phyloP scores from a whole-genome alignment of 53 echinoderm and acorn worm species.

The Apostichopus leukothele region DNA sequence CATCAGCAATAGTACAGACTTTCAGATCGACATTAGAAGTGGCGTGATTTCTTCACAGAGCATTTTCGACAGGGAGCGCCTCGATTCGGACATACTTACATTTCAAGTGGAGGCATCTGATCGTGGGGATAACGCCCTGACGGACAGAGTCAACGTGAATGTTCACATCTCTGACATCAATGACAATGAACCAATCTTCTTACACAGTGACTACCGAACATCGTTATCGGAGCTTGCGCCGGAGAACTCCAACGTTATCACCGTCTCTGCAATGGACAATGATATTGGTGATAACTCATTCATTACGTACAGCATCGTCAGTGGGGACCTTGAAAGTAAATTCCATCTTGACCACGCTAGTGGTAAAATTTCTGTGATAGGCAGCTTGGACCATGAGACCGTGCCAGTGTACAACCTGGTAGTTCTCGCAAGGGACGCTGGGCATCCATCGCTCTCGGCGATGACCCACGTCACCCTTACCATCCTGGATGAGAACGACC shows the following conservation, averaged over 20 bases:
- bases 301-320: slow-evolving; percentile 80
- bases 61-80: slow-evolving; percentile 70
- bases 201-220: slow-evolving; percentile 67
- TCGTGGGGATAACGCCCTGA: slow-evolving; percentile 59
- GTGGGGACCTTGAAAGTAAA: slow-evolving; percentile 65
- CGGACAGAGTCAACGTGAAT: slow-evolving; percentile 67
- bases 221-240: slow-evolving; percentile 75
- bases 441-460: slow-evolving; percentile 55
- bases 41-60: slow-evolving; percentile 74
- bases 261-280: slow-evolving; percentile 73
- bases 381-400: slow-evolving; percentile 70
- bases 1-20: slow-evolving; percentile 65
- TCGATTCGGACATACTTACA: slow-evolving; percentile 54
- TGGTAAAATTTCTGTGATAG: slow-evolving; percentile 78
- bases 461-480: slow-evolving; percentile 61
- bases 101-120: slow-evolving; percentile 73
- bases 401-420: slow-evolving; percentile 60
- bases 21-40: slow-evolving; percentile 42
- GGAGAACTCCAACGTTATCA: slow-evolving; percentile 69
- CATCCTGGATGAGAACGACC: slow-evolving; percentile 93
- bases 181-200: slow-evolving; percentile 75
- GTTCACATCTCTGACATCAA: slow-evolving; percentile 78
- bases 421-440: slow-evolving; percentile 83
- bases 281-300: slow-evolving; percentile 85
- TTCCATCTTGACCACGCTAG: slow-evolving; percentile 70